Base-by-base conservation (phyloP, 2,888 invertebrate genomes). In the Metalampra italica region DNA sequence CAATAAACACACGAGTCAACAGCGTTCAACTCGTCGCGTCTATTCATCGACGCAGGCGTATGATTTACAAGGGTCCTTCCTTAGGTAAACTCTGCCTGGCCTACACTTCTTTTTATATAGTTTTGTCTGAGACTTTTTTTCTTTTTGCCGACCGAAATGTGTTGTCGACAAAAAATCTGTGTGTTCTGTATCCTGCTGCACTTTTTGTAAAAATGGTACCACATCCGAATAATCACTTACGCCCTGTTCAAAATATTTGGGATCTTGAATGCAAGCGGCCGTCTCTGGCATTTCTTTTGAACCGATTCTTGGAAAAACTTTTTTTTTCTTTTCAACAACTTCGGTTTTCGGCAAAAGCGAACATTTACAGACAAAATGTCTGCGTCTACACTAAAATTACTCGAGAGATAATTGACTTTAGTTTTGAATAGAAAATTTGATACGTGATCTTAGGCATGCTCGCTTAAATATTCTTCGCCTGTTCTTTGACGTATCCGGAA, bases 11-110 rank as follows among this genome's bases (percentile, higher is more conserved):
- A 75, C 75, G 66, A 87, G 86, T 87, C 86, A 87, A 88, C 85
- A 85, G 71, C 76, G 81, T 79, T 83, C 72, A 70, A 78, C 73
- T 71, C 76, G 78, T 75, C 74, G 70, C 68, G 68, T 75, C 76
- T 80, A 86, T 87, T 86, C 84, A 83, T 80, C 77, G 77, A 67
- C 71, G 66, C 75, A 75, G 78, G 78, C 75, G 78, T 85, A 88
- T 88, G 89, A 88, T 88, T 88, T 89, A 88, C 87, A 88, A 87
- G 89, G 89, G 84, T 79, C 87, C 84, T 84, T 85, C 75, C 83
- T 88, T 88, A 85, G 89, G 89, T 87, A 88, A 87, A 86, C 85
- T 81, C 68, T 75, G 75, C 60, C 73, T 84, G 83, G 79, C 78
- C 82, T 84, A 75, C 74, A 77, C 81, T 84, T 82, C 86, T 89